Conservation (phyloP, 2,797 vertebrate genomes). For the Typhlichthys eigenmanni region DNA sequence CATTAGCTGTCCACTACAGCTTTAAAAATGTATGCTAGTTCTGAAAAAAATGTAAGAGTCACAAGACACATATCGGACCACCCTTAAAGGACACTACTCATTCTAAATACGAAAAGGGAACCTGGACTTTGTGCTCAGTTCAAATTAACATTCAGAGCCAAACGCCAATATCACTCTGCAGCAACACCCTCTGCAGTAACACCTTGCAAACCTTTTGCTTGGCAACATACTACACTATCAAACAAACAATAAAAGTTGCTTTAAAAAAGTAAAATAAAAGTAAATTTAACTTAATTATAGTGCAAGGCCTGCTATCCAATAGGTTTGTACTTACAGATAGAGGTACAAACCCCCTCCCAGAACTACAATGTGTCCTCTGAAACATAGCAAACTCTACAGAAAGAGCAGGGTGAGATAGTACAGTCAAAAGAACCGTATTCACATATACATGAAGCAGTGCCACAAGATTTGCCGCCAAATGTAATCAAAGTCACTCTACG, state of each 20-base stretch:
- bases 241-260: constrained; percentile 19
- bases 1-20: constrained; percentile 8
- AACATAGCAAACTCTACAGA: constrained; percentile 28
- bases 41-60: neutral
- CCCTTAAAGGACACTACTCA: constrained; percentile 3
- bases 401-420: constrained; percentile 28
- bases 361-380: constrained; percentile 38
- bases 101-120: constrained; percentile 27
- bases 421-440: constrained; percentile 35
- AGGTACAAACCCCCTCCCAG: constrained; percentile 42
- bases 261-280: constrained; percentile 29
- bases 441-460: neutral
- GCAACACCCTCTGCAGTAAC: constrained; percentile 18
- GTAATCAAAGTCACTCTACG: constrained; percentile 7
- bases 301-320: constrained; percentile 63
- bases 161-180: constrained; percentile 24
- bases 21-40: neutral
- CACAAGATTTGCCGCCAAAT: no score
- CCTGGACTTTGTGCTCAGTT: constrained; percentile 44
- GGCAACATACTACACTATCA: constrained; percentile 14
- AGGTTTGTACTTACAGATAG: constrained; percentile 43
- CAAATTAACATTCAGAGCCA: constrained; percentile 33
- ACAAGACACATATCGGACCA: constrained; percentile 4
- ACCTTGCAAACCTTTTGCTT: constrained; percentile 10
- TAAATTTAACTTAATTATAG: constrained; percentile 48